Conservation (phyloP, 2,113 vertebrate genomes). For the Ictidomys tridecemlineatus region DNA sequence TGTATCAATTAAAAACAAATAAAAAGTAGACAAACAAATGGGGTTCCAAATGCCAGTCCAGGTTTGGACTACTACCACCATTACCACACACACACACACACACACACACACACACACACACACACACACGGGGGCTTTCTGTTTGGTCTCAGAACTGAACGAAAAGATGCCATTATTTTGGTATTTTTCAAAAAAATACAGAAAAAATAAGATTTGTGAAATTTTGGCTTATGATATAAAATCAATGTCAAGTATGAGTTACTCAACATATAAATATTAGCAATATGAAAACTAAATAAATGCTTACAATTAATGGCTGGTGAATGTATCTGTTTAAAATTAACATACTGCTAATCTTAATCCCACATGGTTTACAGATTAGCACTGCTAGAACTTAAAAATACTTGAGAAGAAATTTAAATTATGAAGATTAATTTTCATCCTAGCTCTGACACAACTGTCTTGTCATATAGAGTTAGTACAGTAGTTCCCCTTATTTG, state of each 20-base stretch:
- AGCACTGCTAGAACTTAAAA: neutral
- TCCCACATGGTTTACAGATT: neutral
- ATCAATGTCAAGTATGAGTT: constrained; percentile 15
- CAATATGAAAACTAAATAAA: neutral
- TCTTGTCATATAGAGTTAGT: neutral
- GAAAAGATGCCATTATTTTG: neutral
- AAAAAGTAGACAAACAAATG: neutral
- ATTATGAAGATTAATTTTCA: neutral
- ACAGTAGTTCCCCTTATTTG: neutral
- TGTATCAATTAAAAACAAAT: neutral
- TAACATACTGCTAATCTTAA: neutral
- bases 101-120: neutral
- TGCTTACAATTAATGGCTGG: neutral
- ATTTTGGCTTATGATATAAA: constrained; percentile 16
- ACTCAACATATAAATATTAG: constrained; percentile 28
- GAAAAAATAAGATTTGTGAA: neutral
- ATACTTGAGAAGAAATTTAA: neutral
- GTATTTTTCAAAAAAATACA: neutral
- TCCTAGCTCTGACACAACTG: neutral
- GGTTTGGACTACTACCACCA: neutral
- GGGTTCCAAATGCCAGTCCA: neutral
- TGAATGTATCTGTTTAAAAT: constrained; percentile 7
- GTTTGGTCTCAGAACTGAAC: neutral
- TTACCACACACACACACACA: neutral
- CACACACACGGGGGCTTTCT: neutral